Base-by-base conservation (phyloP, 1,140 invertebrate species). In the Fopius arisanus region DNA sequence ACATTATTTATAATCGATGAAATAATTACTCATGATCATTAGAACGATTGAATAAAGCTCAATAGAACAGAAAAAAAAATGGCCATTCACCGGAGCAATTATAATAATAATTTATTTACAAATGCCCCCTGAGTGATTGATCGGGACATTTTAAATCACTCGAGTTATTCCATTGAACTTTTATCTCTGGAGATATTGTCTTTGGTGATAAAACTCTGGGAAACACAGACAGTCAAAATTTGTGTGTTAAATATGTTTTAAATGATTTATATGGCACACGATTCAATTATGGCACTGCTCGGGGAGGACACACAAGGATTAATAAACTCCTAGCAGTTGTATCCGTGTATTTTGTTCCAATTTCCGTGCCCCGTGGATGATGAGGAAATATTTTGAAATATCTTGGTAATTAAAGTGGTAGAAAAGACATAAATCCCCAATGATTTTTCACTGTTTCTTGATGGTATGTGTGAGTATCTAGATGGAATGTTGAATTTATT, bases 1-100 rank as follows among this genome's bases (percentile, higher is more conserved):
- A 51, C 33, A 66, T 74, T 70, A 74, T 74, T 75, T 75, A 75
- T 75, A 70, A 59, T 59, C 41, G 10, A 19, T 51, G 67, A 70
- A 63, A 69, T 37, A 70, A 33, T 67, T 33, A 31, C 43, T 68
- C 31, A 28, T 43, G 12, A 21, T 31, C 12, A 67, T 21, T 6
- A 14, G 37, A 67, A 40, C 14, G 23, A 68, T 6, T 48, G 16
- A 23, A 68, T 23, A 21, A 26, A 29, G 19, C 12, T 9, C 3
- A 29, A 40, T 40, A 37, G 65, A 67, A 40, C 29, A 40, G 33
- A 14, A 59, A 59, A 26, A 3, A n/a, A 59, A 28, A 59, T 23
- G 21, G 54, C 54, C 23, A 59, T 59, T 21, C 7, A 26, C 0
- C 26, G 10, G 19, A 59, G 23, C 23, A 59, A 7, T 59, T 59